Evolutionary conservation across 2,113 vertebrate genomes (phyloP), one percentile per base, ranked within the genome.

Genomic region (Corythornis madagascariensis): DNA sequence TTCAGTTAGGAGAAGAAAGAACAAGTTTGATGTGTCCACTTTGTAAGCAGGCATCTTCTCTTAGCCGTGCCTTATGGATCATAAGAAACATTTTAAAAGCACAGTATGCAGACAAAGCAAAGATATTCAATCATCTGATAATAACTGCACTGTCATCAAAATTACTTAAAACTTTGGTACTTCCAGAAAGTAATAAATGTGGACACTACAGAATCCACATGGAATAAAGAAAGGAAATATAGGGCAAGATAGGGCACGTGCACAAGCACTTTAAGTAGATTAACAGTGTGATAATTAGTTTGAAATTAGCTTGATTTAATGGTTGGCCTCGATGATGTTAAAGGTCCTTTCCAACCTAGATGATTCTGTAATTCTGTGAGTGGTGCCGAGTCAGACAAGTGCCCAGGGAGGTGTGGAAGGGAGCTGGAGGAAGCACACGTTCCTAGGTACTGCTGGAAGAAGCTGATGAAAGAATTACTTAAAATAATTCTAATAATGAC

Each of bases 401-500:
- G 67, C 50, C 38, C 16, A 25, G 52, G 29, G 56, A 87, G 5
- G 31, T 73, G 35, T 28, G 42, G 47, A 80, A 77, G 38, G 66
- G 59, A 79, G 63, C 33, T 70, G 53, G 65, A 94, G 26, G 25
- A 28, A 76, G 19, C 26, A 67, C n/a, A 52, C 26, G 20, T 86
- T 75, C 47, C 22, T 47, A 43, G 5, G 28, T 85, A 40, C 42
- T 73, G 25, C 38, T 20, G 10, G 56, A 87, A 82, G 47, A 63
- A 87, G 43, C 21, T 67, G 38, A 76, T 73, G 55, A 89, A 84
- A 82, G 38, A 38, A 72, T 72, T 92, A 78, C 25, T 77, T 81
- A 79, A 88, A 94, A 61, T 82, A 86, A 70, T 74, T 91, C 83
- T 63, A 94, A 86, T 84, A 87, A 47, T 87, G 59, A 82, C 18